These are phyloP conservation scores for Notolabrus celidotus DNA, from an alignment of 2,797 vertebrate genomes.

Conservation along the genomic window DNA sequence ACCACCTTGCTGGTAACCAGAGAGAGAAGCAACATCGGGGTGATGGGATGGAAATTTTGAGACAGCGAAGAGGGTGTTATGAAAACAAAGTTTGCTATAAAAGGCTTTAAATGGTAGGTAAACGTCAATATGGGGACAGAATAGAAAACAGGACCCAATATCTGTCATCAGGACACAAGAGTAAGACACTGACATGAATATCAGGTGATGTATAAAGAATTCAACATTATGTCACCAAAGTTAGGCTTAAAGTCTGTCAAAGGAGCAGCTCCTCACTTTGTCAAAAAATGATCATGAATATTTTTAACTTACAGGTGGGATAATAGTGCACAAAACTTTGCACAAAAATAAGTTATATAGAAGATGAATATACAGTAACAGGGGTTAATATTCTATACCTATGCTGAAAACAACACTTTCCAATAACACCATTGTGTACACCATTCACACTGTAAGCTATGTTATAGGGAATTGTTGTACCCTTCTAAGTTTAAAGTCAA, in stretches of 20 bases:
- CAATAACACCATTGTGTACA: no score
- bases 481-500: no score
- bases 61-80: neutral
- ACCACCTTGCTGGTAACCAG: constrained; percentile 42
- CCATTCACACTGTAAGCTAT: no score
- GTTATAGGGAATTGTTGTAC: no score
- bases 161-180: neutral
- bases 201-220: neutral
- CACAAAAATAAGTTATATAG: no score
- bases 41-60: constrained; percentile 50
- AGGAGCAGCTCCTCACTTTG: neutral
- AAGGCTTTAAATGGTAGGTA: neutral
- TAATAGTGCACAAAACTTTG: no score
- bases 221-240: neutral
- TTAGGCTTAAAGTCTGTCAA: neutral
- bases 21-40: constrained; percentile 13
- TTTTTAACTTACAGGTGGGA: no score
- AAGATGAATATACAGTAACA: no score
- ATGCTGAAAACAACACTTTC: no score
- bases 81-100: no score
- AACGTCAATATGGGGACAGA: neutral
- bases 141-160: neutral
- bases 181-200: neutral
- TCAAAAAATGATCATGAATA: no score
- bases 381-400: no score